Base-by-base conservation (phyloP, 2,888 invertebrate species). In the Hanleya hanleyi region DNA sequence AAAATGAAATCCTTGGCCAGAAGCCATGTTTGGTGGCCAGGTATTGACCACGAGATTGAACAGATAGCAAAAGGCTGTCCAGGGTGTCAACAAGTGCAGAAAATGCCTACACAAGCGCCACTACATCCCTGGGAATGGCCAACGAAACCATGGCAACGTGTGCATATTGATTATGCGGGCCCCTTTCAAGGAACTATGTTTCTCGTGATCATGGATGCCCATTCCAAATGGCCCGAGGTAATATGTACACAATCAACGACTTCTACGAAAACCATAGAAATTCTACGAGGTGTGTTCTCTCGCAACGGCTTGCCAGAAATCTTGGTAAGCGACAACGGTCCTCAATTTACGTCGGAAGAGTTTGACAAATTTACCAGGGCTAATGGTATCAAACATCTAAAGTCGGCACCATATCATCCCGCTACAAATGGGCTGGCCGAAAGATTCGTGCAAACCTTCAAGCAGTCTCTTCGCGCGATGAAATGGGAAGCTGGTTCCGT, bases 1-100 rank as follows among this genome's bases (percentile, higher is more conserved):
- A 94, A 78, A 94, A 94, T 83, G 94, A 94, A 0, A 94, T 94
- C 80, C 92, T 95, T 1, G 93, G 93, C 74, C 96, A 1, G 33
- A n/a, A n/a, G n/a, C n/a, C n/a, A n/a, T n/a, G n/a, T n/a, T n/a
- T n/a, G n/a, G n/a, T n/a, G 35, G 69, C 69, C 69, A n/a, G 4
- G 36, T 1, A 69, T 66, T 36, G 66, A 66, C 33, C 26, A 7
- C 18, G 67, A 47, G 5, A 50, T 67, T 32, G 67, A 67, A 35
- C 7, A 47, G 7, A 7, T 67, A 18, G 15, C 50, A 29, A 67
- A 18, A 5, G 32, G 57, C 2, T 71, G 74, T 35, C 1, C 35
- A 1, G 71, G 57, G 7, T 75, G 74, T 36, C 68, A 71, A 35
- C 26, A 51, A 35, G 1, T 0, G 12, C 41, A 49, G 22, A 65